Evolutionary conservation across 2,888 invertebrate species (phyloP).

Genomic region (Neria commutata): DNA sequence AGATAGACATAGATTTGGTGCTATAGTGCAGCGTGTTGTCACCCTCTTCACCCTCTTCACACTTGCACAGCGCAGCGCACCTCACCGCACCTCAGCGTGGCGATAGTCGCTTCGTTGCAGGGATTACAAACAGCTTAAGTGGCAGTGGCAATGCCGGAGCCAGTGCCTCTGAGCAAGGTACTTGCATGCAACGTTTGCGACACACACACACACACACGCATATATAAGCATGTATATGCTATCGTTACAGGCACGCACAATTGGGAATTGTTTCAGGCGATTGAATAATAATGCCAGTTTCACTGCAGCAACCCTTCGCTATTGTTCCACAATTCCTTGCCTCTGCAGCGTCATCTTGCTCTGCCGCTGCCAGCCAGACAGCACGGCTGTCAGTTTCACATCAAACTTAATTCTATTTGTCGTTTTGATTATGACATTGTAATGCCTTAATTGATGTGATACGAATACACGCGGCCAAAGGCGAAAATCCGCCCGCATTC

Average conservation of each 20-base stretch:
- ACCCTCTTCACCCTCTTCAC: neutral
- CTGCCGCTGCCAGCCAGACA: too few species aligned
- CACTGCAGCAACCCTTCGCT: neutral
- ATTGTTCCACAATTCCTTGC: too few species aligned
- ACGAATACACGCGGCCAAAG: constrained; percentile 17
- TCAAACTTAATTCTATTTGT: constrained; percentile 61
- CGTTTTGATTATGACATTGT: constrained; percentile 62
- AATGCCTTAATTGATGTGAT: constrained; percentile 61
- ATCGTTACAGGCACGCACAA: constrained; percentile 31
- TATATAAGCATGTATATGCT: neutral
- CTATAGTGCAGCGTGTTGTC: too few species aligned
- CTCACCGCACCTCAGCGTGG: too few species aligned
- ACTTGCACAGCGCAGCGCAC: neutral
- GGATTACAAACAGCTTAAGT: neutral
- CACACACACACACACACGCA: neutral
- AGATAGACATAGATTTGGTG: too few species aligned
- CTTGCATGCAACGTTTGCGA: neutral
- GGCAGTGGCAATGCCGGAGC: neutral
- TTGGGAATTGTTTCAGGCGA: constrained; percentile 45
- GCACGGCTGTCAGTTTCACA: constrained; percentile 54
- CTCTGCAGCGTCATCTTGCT: too few species aligned
- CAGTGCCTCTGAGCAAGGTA: too few species aligned
- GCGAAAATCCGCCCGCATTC: too few species aligned
- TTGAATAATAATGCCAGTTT: constrained; percentile 26
- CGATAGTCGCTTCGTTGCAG: neutral